A percentile compares a stretch with the other conserved stretches of the same genome.
Conservation (phyloP, 2,797 vertebrate genomes). For the Melanogrammus aeglefinus region DNA sequence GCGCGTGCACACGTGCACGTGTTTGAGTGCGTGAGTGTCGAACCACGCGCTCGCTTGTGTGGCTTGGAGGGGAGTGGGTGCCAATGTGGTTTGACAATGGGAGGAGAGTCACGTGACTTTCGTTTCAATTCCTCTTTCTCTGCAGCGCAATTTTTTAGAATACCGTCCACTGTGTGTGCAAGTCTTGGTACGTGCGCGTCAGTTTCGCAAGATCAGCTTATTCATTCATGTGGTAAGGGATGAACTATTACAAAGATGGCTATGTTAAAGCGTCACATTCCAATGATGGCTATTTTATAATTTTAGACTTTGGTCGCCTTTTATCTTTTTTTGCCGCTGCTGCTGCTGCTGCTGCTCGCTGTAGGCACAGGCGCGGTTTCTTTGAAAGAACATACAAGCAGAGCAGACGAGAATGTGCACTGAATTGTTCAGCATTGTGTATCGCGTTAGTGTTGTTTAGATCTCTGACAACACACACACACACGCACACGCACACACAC, state of each 20-base stretch:
- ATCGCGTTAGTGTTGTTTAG: slow-evolving; percentile 18
- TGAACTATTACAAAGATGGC: slow-evolving; percentile 19
- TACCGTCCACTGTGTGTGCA: slow-evolving; percentile 20
- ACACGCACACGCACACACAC: too few relatives aligned
- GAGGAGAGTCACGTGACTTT: slow-evolving; percentile 69
- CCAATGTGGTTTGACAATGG: slow-evolving; percentile 48
- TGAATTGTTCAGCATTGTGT: slow-evolving; percentile 1
- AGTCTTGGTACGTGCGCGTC: slow-evolving; percentile 19
- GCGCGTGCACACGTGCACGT: neutral
- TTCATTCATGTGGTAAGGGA: slow-evolving; percentile 13
- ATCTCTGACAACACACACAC: slow-evolving; percentile 7
- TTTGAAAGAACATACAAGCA: slow-evolving; percentile 11
- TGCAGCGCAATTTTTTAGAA: slow-evolving; percentile 73
- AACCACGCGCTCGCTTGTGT: neutral
- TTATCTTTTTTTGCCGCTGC: slow-evolving; percentile 42
- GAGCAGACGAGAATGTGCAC: slow-evolving; percentile 38
- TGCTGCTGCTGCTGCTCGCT: neutral
- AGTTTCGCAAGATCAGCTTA: neutral
- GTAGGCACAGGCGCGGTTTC: slow-evolving; percentile 10
- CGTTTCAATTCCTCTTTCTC: slow-evolving; percentile 72
- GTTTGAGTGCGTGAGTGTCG: slow-evolving; percentile 4
- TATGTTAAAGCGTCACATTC: slow-evolving; percentile 47
- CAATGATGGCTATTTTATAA: slow-evolving; percentile 58
- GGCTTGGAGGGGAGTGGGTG: slow-evolving; percentile 11
- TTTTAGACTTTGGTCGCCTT: slow-evolving; percentile 46